A percentile compares a stretch with the other conserved stretches of the same genome.
Evolutionary conservation across 2,113 vertebrate genomes (phyloP).

Genomic region (Notiomystis cincta): DNA sequence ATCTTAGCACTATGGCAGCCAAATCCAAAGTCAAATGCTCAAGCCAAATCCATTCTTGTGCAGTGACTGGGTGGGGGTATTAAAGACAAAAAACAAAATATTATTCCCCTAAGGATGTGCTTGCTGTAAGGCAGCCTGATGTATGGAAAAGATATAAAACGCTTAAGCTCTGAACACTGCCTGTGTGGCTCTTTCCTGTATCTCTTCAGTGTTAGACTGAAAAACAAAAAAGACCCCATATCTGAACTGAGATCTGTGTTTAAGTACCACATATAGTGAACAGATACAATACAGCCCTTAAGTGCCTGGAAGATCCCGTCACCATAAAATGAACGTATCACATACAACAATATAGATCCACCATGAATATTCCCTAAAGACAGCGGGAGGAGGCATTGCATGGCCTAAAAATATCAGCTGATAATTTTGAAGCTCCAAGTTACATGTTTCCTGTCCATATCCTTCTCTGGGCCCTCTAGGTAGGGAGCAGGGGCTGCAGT

Average conservation of each 20-base stretch:
- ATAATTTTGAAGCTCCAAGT: neutral
- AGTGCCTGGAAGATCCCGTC: neutral
- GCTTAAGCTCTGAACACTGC: neutral
- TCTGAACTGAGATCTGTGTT: neutral
- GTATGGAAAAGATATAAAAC: neutral
- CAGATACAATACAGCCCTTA: neutral
- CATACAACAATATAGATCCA: neutral
- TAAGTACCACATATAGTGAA: neutral
- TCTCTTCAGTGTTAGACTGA: neutral
- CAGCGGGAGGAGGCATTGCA: neutral
- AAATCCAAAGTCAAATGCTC: neutral
- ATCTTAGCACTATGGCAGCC: neutral
- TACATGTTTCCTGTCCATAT: neutral
- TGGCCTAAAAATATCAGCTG: neutral
- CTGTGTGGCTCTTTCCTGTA: neutral
- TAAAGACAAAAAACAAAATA: neutral
- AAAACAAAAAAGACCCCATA: neutral
- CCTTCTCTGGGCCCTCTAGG: neutral
- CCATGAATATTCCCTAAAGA: neutral
- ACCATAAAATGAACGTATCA: neutral
- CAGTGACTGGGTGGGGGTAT: neutral
- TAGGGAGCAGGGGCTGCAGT: neutral
- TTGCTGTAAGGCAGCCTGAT: neutral
- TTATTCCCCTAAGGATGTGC: neutral
- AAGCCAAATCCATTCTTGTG: neutral